Base-by-base conservation (phyloP, 1,140 invertebrate species). In the Saccostrea echinata region DNA sequence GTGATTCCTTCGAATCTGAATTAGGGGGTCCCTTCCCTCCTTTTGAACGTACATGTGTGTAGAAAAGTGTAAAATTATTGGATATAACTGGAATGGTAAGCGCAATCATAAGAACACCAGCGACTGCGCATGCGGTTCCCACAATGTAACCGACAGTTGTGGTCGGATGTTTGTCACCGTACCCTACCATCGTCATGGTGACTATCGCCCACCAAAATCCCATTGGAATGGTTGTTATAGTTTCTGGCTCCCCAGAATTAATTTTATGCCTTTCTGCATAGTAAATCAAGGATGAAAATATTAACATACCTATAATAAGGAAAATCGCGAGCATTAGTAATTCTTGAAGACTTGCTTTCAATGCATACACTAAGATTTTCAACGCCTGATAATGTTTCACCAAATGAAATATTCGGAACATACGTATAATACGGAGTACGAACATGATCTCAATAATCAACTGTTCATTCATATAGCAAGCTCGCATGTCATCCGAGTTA, bases 221-320 rank as follows among this genome's bases (percentile, higher is more conserved):
- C 83, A 95, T 89, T 30, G 94, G 94, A 86, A 95, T 95, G 35
- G 91, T 93, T 13, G 87, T 89, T 89, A 94, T 94, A 64, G 84
- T 92, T 35, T 93, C 91, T 13, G 92, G 91, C 30, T 89, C 91
- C 9, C 87, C 88, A 16, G 91, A 90, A 24, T 30, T n/a, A 4
- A 83, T 64, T 61, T 93, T 91, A 80, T 93, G 90, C 30, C 98
- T 96, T 95, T 99, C 99, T 82, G 98, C 98, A 95, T 99, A 99
- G 95, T 99, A 99, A 85, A 99, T 98, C 91, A 99, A 96, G 93
- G 98, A 98, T 91, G 98, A 98, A 95, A 99, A 99, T 94, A 99
- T 98, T 87, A 99, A 98, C 95, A 99, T 99, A 93, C 98, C 98
- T 92, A 99, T 97, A 89, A 99, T 97, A 91, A 99, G 96, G 96